Conservation (phyloP, 2,888 invertebrate species). For the Eudemis profundana region DNA sequence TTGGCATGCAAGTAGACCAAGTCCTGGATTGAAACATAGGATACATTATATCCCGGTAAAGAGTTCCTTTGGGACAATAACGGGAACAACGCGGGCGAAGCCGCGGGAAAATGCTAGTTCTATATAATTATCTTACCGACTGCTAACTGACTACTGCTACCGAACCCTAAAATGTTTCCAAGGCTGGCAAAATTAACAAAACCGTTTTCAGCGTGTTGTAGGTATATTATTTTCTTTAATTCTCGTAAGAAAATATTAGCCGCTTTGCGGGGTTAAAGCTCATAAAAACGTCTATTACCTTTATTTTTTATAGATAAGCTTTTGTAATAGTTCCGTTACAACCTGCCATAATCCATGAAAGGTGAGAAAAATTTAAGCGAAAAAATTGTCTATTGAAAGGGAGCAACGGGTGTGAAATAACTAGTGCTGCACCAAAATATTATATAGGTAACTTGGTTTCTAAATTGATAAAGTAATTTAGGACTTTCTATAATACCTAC, state of each 20-base stretch:
- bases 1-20: no score
- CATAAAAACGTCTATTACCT: conserved; percentile 31
- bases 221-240: neutral
- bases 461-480: no score
- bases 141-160: no score
- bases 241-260: neutral
- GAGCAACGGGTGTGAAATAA: conserved; percentile 60
- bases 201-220: neutral
- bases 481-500: no score
- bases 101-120: no score
- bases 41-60: no score
- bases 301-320: conserved; percentile 22
- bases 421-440: conserved; percentile 32
- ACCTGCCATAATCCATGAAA: conserved; percentile 48
- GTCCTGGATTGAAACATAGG: no score
- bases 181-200: conserved; percentile 1
- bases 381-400: conserved; percentile 53
- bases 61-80: no score
- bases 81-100: no score
- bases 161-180: no score
- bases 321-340: conserved; percentile 29
- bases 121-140: no score
- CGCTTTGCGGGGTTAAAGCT: neutral
- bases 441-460: no score
- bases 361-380: conserved; percentile 51